Evolutionary conservation across 2,888 invertebrate genomes (phyloP), one percentile per base, ranked within the genome.

Genomic region (Melolontha melolontha): DNA sequence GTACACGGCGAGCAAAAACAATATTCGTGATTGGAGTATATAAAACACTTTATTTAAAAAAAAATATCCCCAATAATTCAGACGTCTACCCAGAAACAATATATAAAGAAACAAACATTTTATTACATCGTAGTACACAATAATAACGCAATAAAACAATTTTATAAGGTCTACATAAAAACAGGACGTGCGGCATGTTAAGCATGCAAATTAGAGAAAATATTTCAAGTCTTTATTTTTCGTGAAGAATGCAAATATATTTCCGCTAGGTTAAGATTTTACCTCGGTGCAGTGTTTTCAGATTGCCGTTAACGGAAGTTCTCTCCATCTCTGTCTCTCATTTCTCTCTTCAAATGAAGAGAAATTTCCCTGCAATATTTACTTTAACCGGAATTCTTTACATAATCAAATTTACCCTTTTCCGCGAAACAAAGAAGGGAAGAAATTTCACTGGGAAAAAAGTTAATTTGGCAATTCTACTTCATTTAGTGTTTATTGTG

Each of bases 151-250:
- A 47, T 34, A 34, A 62, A 11, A 39, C 47, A 34, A 49, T 62
- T 62, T 29, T 16, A 47, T 39, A 49, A 10, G n/a, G 10, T 8
- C 8, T 34, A 34, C 34, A 34, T 34, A 6, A 34, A 62, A 62
- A 42, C 44, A n/a, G 10, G 12, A 29, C 44, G 42, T 42, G 59
- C 44, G 59, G 59, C 44, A 59, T 62, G 47, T 62, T 62, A 62
- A 62, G 47, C 39, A 62, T 62, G 59, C 59, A 62, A 62, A 62
- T 62, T 62, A 62, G 59, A 29, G 59, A 47, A 62, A 47, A 62
- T 62, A 62, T 62, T 62, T 62, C 59, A 62, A 11, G 47, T 62
- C 16, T 47, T 62, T 62, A 47, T 62, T 62, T 59, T 62, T 47
- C 47, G 10, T 42, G 10, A 42, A 42, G 57, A 57, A 57, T 57